phyloP scores from a whole-genome alignment of 2,113 vertebrate genomes.

The Calyptommatus sinebrachiatus region DNA sequence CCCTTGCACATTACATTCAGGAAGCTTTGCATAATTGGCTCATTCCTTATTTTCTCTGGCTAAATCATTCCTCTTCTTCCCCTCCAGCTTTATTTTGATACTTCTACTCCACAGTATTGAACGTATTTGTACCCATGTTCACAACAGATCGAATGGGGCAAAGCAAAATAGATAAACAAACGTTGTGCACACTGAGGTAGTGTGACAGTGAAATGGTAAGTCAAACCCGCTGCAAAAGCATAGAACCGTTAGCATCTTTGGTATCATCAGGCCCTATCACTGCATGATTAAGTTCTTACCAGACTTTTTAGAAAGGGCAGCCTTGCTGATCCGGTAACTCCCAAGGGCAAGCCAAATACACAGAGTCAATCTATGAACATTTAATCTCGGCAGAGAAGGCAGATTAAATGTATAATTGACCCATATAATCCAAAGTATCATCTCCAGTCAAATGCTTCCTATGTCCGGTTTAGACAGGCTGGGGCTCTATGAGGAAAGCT shows the following conservation, averaged over 20 bases:
- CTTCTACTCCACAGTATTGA: too few relatives aligned
- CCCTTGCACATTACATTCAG: too few relatives aligned
- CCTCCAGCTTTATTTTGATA: background rate
- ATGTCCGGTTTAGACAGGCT: slow-evolving; percentile 69
- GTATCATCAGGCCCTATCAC: slow-evolving; percentile 56
- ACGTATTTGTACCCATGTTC: too few relatives aligned
- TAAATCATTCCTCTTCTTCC: background rate
- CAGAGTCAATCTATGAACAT: slow-evolving; percentile 91
- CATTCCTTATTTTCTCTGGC: background rate
- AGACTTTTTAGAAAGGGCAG: slow-evolving; percentile 81
- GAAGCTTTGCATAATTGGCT: too few relatives aligned
- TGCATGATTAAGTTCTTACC: slow-evolving; percentile 78
- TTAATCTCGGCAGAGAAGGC: slow-evolving; percentile 85
- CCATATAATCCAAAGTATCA: slow-evolving; percentile 92
- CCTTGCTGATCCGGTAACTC: slow-evolving; percentile 89
- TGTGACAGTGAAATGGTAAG: slow-evolving; percentile 72
- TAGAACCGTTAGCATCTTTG: slow-evolving; percentile 37
- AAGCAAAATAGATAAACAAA: background rate
- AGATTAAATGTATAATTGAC: slow-evolving; percentile 99
- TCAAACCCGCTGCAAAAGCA: slow-evolving; percentile 63
- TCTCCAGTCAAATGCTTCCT: slow-evolving; percentile 78
- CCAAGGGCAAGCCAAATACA: slow-evolving; percentile 92
- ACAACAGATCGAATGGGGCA: background rate
- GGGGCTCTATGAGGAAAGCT: slow-evolving; percentile 67
- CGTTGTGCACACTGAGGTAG: slow-evolving; percentile 41